Evolutionary conservation across 2,797 vertebrate genomes (phyloP).

Genomic region (Scolopax bukidnonensis): DNA sequence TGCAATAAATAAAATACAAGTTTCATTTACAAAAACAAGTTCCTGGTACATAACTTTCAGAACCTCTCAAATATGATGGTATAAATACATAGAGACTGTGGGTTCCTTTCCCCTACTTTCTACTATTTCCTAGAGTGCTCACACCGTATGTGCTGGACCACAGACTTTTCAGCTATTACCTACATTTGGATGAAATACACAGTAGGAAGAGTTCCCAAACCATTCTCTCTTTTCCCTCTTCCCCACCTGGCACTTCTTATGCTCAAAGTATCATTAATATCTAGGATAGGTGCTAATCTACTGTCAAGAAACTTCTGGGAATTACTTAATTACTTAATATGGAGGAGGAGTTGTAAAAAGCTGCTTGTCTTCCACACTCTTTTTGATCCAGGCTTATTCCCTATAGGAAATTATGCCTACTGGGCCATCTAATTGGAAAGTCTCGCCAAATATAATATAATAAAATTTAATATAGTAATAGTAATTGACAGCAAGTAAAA

Average conservation of each 20-base stretch:
- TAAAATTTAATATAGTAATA: not conserved
- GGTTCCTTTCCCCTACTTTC: not conserved
- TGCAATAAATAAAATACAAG: not conserved
- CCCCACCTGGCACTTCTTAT: not conserved
- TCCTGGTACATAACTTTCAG: not conserved
- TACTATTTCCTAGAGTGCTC: not conserved
- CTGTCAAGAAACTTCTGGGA: not conserved
- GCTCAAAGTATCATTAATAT: not conserved
- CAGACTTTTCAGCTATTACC: not conserved
- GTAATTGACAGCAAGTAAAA: not conserved
- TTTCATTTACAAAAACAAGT: not conserved
- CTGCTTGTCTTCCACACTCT: not conserved
- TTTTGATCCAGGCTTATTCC: not conserved
- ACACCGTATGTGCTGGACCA: not conserved
- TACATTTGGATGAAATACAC: not conserved
- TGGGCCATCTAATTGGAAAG: not conserved
- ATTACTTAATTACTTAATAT: not conserved
- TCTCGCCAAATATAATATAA: not conserved
- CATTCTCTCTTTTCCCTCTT: not conserved
- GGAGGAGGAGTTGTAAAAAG: not conserved
- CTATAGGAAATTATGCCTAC: not conserved
- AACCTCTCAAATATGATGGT: not conserved
- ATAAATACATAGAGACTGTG: not conserved
- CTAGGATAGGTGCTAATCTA: not conserved
- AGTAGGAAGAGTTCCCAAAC: not conserved